Evolutionary conservation across 1,140 invertebrate species (phyloP), one percentile per base, ranked within the genome.

Genomic region (Bombus sylvicola): DNA sequence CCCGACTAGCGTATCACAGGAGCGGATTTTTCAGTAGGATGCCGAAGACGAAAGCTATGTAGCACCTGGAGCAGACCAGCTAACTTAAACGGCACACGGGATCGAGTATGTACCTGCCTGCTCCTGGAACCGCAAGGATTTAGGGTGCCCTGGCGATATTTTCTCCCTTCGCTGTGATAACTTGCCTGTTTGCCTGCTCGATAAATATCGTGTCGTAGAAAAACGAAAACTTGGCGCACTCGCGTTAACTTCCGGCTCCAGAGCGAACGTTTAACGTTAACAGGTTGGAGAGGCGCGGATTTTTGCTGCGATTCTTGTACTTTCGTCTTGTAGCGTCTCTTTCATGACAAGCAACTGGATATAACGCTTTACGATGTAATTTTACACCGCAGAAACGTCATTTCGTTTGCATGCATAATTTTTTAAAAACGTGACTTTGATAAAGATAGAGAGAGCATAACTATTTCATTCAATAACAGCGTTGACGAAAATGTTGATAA

Each of bases 101-200:
- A 34, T 68, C 53, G 31, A 2, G 31, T 64, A 37, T 78, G 28
- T 77, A 68, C 47, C 62, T 71, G 34, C 25, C 41, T 37, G 53
- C 6, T 43, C 5, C 39, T 39, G 37, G 34, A 71, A 83, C 74
- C 74, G 39, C 74, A n/a, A 78, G 64, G 74, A 83, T 83, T 83
- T 78, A 83, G 82, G 64, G 2, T 59, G 37, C 64, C 69, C 34
- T 78, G 41, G 57, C 81, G 74, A 83, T 59, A 74, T 47, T 77
- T 83, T 78, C 64, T 28, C 75, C 22, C 37, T 71, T 71, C 75
- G 68, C n/a, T 22, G 25, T 22, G 10, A 22, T 34, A 81, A 74
- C n/a, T 57, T 66, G 72, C 37, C 41, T 25, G 41, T 39, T 75
- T 74, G 39, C 39, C 31, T 43, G n/a, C 71, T 75, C 71, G 47